These are phyloP conservation scores for Hyles vespertilio DNA, from an alignment of 1,140 invertebrate genomes.

Conservation along the genomic window DNA sequence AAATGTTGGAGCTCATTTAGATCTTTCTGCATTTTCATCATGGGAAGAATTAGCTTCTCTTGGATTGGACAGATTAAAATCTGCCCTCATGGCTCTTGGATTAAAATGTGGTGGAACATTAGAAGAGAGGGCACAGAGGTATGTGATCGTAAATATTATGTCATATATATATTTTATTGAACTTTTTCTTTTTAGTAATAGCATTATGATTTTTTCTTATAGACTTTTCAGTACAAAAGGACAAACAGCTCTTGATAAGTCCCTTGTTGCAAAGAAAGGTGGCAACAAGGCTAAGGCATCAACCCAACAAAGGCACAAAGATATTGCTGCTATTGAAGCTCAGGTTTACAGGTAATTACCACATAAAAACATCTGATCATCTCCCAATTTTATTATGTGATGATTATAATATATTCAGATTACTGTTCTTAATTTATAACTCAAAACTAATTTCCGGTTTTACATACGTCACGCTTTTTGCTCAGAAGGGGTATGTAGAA, in stretches of 20 bases:
- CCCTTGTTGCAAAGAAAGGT: constrained; percentile 91
- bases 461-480: no score
- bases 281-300: constrained; percentile 81
- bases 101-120: constrained; percentile 99
- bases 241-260: constrained; percentile 92
- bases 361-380: no score
- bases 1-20: constrained; percentile 95
- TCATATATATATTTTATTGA: constrained; percentile 6
- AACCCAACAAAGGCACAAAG: constrained; percentile 85
- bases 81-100: constrained; percentile 96
- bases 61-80: constrained; percentile 97
- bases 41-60: constrained; percentile 98
- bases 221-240: constrained; percentile 96
- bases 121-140: constrained; percentile 95
- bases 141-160: not conserved
- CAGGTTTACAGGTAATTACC: constrained; percentile 91
- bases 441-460: no score
- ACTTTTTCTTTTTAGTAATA: not conserved
- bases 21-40: constrained; percentile 97
- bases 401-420: no score
- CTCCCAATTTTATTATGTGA: no score
- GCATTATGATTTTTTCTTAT: constrained; percentile 17
- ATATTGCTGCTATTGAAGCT: constrained; percentile 90
- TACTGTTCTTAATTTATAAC: no score
- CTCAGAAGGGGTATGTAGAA: no score